phyloP scores from a whole-genome alignment of 1,140 invertebrate genomes.

The Yoshiicerus persimilis region DNA sequence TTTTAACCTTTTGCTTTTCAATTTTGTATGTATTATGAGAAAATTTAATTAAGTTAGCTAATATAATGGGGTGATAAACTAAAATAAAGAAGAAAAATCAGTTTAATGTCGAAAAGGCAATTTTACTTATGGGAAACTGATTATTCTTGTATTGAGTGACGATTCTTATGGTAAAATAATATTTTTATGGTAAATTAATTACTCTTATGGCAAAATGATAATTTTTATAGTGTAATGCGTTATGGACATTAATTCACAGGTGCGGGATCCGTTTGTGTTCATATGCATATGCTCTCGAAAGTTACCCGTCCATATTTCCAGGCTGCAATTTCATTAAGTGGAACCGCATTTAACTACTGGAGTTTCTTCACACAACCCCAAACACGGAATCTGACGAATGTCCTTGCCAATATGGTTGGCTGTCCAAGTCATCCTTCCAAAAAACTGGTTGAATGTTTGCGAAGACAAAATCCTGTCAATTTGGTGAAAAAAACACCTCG shows the following conservation, averaged over 20 bases:
- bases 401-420: slow-evolving; percentile 25
- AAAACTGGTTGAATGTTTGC: slow-evolving; percentile 22
- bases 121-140: too few relatives aligned
- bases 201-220: too few relatives aligned
- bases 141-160: too few relatives aligned
- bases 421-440: slow-evolving; percentile 24
- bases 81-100: too few relatives aligned
- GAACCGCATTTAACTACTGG: slow-evolving; percentile 41
- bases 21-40: too few relatives aligned
- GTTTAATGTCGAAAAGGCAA: too few relatives aligned
- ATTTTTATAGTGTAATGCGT: too few relatives aligned
- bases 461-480: slow-evolving; percentile 29
- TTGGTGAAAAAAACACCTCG: slow-evolving; percentile 33
- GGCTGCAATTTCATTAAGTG: slow-evolving; percentile 27
- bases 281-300: slow-evolving; percentile 32
- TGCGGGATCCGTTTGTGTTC: slow-evolving; percentile 18
- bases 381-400: slow-evolving; percentile 12
- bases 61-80: too few relatives aligned
- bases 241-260: neutral
- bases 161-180: too few relatives aligned
- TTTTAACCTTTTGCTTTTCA: too few relatives aligned
- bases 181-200: too few relatives aligned
- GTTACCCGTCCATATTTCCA: slow-evolving; percentile 30
- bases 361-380: slow-evolving; percentile 24
- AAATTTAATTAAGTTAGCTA: too few relatives aligned